phyloP scores from a whole-genome alignment of 1,140 invertebrate species.

The Drosophila rufa region DNA sequence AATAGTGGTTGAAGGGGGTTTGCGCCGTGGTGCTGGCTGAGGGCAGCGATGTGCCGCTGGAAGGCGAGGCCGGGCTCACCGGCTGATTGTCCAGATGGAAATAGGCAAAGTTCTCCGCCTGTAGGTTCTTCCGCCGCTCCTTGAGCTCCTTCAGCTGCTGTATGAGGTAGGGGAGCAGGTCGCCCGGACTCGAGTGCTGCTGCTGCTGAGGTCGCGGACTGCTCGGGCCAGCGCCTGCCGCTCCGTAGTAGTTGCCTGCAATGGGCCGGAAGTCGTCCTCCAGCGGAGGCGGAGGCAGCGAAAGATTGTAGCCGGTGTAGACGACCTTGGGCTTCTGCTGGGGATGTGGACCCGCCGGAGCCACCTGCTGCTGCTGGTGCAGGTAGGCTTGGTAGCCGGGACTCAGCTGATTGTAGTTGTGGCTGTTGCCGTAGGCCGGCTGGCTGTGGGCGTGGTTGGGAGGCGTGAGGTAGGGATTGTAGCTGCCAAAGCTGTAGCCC shows the following conservation, averaged over 20 bases:
- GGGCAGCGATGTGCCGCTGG: background rate
- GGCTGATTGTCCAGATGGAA: conserved; percentile 81
- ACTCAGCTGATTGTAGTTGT: conserved; percentile 65
- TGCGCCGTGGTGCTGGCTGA: conserved; percentile 28
- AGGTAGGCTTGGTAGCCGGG: conserved; percentile 49
- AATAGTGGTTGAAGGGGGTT: conserved; percentile 29
- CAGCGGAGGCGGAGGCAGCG: conserved; percentile 64
- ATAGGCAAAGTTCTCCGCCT: conserved; percentile 79
- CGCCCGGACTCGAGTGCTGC: conserved; percentile 28
- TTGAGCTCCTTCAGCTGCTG: conserved; percentile 73
- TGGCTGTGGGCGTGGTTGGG: conserved; percentile 41
- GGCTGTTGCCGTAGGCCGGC: conserved; percentile 20
- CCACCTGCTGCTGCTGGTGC: conserved; percentile 49
- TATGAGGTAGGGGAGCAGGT: conserved; percentile 73
- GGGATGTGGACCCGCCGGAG: conserved; percentile 13
- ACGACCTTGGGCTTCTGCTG: conserved; percentile 56
- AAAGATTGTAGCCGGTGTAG: conserved; percentile 78
- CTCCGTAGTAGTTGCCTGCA: conserved; percentile 69
- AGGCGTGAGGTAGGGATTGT: conserved; percentile 77
- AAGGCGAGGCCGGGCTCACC: conserved; percentile 9
- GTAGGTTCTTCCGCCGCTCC: conserved; percentile 72
- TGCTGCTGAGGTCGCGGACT: conserved; percentile 36
- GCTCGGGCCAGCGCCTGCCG: conserved; percentile 26
- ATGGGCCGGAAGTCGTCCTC: conserved; percentile 78
- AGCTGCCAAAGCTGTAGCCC: conserved; percentile 66